Base-by-base conservation (phyloP, 2,888 invertebrate genomes). In the Subacronicta megacephala region DNA sequence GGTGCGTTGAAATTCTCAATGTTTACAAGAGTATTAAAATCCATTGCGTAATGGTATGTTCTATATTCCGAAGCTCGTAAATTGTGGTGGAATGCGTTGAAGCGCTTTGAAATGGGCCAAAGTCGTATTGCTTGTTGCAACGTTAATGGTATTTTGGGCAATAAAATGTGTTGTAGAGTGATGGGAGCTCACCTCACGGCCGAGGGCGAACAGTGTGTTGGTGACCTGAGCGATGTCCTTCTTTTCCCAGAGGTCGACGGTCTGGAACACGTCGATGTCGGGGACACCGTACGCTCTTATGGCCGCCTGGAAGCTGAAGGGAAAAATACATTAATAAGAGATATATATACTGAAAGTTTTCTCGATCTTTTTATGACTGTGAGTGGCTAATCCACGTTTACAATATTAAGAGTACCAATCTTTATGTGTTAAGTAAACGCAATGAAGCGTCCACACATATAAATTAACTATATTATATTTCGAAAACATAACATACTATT, bases 201-300 rank as follows among this genome's bases (percentile, higher is more conserved):
- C 98, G 77, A 98, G 95, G 55, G 98, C 97, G 89, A 96, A 98
- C 64, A 98, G 95, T 75, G 97, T 97, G 90, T 96, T 97, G 86
- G 97, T 96, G 50, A 98, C 97, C 90, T 96, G 96, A 17, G 96
- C 96, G 81, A 98, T 97, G 91, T 98, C 98, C 91, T 98, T 98
- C 95, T 97, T 97, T 90, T 99, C 99, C 95, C 97, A 99, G 47
- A 99, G 95, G 89, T 99, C 99, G 45, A 99, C 98, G 5, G 99
- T 99, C 94, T 99, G 98, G 96, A 99, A 99, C 51, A 98, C 97
- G 90, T 99, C 99, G 66, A 97, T 96, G 85, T 98, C 98, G 47
- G 96, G 92, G 13, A 99, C 98, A 64, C 99, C 99, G 88, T 98
- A 98, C 0, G 95, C 96, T 87, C 97, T 97, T 77, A 98, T 95